phyloP scores from a whole-genome alignment of 2,113 vertebrate genomes.

The Callospermophilus lateralis region DNA sequence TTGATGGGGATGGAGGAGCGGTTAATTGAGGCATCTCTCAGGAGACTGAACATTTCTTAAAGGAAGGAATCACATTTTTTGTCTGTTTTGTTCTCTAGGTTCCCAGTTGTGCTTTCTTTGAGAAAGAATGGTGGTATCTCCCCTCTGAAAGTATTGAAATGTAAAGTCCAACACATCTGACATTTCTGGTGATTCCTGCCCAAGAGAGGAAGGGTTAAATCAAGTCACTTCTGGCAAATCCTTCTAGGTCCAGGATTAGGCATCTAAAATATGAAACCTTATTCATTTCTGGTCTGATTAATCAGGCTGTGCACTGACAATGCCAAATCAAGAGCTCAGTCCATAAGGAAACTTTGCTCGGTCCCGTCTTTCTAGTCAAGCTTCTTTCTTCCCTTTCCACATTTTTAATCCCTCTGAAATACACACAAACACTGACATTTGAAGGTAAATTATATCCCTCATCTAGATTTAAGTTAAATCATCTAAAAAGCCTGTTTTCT shows the following conservation, averaged over 20 bases:
- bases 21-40: not conserved
- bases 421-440: not conserved
- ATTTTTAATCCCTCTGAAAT: not conserved
- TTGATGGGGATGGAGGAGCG: not conserved
- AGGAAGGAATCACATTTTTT: not conserved
- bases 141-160: not conserved
- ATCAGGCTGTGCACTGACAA: not conserved
- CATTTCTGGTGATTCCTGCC: not conserved
- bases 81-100: not conserved
- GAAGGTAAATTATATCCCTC: not conserved
- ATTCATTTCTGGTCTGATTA: not conserved
- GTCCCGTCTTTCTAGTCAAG: not conserved
- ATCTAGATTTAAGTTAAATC: not conserved
- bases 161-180: not conserved
- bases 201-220: not conserved
- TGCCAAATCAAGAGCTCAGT: not conserved
- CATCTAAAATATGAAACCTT: not conserved
- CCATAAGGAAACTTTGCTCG: not conserved
- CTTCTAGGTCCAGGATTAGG: not conserved
- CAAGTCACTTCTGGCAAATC: not conserved
- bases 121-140: not conserved
- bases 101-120: not conserved
- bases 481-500: conserved; percentile 7
- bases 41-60: not conserved
- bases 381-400: not conserved